These are phyloP conservation scores for Serrognathus titanus DNA, from an alignment of 2,888 invertebrate species.

Conservation along the genomic window DNA sequence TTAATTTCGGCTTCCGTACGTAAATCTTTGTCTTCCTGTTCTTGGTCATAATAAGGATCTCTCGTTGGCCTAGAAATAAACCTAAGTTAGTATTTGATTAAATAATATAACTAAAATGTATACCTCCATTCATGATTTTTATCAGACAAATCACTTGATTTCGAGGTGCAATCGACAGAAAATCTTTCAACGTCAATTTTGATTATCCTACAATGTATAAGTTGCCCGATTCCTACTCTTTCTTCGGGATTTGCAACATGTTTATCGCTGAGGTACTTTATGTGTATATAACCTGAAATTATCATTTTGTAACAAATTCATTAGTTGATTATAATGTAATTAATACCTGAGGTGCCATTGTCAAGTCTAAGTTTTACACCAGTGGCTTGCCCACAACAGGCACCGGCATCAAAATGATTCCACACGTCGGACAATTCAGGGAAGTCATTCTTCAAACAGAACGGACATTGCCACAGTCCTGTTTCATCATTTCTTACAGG, in stretches of 20 bases:
- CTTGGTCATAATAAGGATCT: slow-evolving; percentile 89
- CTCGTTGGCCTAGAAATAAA: slow-evolving; percentile 64
- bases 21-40: slow-evolving; percentile 74
- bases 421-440: slow-evolving; percentile 95
- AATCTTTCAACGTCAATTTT: slow-evolving; percentile 96
- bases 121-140: slow-evolving; percentile 86
- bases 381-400: slow-evolving; percentile 93
- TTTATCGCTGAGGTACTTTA: slow-evolving; percentile 90
- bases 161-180: slow-evolving; percentile 88
- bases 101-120: slow-evolving; percentile 22
- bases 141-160: slow-evolving; percentile 87
- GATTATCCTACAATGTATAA: slow-evolving; percentile 84
- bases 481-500: slow-evolving; percentile 93
- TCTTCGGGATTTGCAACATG: slow-evolving; percentile 92
- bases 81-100: not conserved
- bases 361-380: slow-evolving; percentile 88
- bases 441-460: slow-evolving; percentile 94
- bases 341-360: slow-evolving; percentile 72
- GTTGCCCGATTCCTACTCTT: slow-evolving; percentile 79
- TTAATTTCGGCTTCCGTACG: slow-evolving; percentile 78
- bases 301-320: too few relatives aligned
- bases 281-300: slow-evolving; percentile 78
- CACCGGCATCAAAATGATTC: slow-evolving; percentile 96
- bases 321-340: not conserved
- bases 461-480: slow-evolving; percentile 96